Conservation (phyloP, 2,113 vertebrate genomes). For the Coregonus clupeaformis region DNA sequence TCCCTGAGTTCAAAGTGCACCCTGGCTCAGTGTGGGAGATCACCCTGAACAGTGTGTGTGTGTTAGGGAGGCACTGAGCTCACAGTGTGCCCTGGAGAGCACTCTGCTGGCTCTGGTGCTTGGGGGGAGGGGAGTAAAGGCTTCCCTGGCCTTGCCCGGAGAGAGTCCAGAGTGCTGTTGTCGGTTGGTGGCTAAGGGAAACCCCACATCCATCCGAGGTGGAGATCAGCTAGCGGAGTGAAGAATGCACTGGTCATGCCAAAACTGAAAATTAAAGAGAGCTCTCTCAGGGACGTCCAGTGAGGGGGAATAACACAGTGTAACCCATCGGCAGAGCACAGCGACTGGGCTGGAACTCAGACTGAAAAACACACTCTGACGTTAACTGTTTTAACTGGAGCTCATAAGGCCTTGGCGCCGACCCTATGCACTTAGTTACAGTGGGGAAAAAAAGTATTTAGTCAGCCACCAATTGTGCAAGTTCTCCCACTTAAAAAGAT, state of each 20-base stretch:
- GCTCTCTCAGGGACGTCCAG: conserved; percentile 15
- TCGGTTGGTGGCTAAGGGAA: conserved; percentile 66
- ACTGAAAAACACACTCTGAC: neutral
- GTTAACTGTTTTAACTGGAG: no score
- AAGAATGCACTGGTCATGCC: conserved; percentile 40
- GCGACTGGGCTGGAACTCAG: no score
- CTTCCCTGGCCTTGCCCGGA: conserved; percentile 46
- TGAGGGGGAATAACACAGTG: conserved; percentile 32
- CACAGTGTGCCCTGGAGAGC: neutral
- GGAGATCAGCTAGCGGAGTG: conserved; percentile 29
- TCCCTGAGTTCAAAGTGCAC: conserved; percentile 1
- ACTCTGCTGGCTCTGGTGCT: neutral
- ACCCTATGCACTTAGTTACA: neutral
- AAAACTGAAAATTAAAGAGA: conserved; percentile 24
- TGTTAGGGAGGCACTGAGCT: neutral
- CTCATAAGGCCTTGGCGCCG: neutral
- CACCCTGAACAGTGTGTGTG: neutral
- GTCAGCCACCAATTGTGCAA: no score
- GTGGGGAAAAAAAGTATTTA: no score
- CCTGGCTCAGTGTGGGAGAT: neutral
- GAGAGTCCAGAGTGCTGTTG: conserved; percentile 35
- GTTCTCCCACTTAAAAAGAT: no score
- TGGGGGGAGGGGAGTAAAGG: conserved; percentile 23
- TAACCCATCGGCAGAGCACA: no score
- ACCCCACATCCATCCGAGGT: conserved; percentile 46